Conservation (phyloP, 2,888 invertebrate genomes). For the Agrotis ipsilon region DNA sequence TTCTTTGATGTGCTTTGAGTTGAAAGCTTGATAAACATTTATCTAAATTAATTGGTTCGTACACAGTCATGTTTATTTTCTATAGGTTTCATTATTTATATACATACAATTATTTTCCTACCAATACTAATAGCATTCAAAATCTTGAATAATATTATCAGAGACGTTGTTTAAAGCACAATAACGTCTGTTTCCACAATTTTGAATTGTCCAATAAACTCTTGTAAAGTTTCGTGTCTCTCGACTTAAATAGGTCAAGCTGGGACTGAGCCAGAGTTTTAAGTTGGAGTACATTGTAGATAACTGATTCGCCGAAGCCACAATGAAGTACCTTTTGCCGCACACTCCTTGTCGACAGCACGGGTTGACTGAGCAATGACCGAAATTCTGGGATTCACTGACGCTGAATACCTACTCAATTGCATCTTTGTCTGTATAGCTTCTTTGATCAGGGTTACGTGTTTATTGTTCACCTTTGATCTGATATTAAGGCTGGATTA, state of each 20-base stretch:
- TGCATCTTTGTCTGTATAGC: slow-evolving; percentile 31
- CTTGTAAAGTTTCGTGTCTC: slow-evolving; percentile 43
- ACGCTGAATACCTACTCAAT: slow-evolving; percentile 36
- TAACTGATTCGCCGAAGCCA: slow-evolving; percentile 58
- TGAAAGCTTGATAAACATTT: slow-evolving; percentile 4
- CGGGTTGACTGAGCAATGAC: slow-evolving; percentile 36
- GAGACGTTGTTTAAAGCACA: slow-evolving; percentile 11
- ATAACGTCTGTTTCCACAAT: slow-evolving; percentile 32
- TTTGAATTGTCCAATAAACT: slow-evolving; percentile 46
- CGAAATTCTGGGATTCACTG: slow-evolving; percentile 41
- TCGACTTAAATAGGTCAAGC: slow-evolving; percentile 54
- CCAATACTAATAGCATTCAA: not conserved
- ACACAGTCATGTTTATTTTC: not conserved
- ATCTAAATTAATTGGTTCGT: not conserved
- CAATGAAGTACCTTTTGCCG: slow-evolving; percentile 56
- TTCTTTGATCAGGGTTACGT: slow-evolving; percentile 27
- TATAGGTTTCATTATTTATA: not conserved
- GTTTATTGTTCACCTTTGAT: slow-evolving; percentile 28
- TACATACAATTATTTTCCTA: not conserved
- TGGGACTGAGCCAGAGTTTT: slow-evolving; percentile 48
- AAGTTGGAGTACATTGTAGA: slow-evolving; percentile 56
- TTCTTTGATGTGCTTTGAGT: slow-evolving; percentile 19
- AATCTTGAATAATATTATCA: slow-evolving; percentile 3
- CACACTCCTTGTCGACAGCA: slow-evolving; percentile 29
- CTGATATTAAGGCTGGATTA: slow-evolving; percentile 7